Percentiles rank a stretch among this genome's conserved stretches.
Evolutionary conservation across 2,888 invertebrate species (phyloP).

Genomic region (Lissonota sp.): DNA sequence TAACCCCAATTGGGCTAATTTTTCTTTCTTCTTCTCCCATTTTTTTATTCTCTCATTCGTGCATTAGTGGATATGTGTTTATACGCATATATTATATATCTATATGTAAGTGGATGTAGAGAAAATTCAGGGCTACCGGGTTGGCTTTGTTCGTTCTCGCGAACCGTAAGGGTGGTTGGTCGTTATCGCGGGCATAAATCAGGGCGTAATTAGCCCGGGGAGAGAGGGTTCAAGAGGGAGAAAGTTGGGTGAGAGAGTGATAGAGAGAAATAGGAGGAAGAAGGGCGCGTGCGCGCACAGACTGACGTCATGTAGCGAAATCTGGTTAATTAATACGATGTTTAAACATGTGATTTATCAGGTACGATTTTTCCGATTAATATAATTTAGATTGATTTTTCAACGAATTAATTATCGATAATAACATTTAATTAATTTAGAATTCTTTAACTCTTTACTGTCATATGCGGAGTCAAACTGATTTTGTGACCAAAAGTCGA

Average conservation of each 20-base stretch:
- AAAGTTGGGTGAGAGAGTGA: neutral
- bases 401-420: neutral
- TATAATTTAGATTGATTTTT: neutral
- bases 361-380: neutral
- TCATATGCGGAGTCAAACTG: no score
- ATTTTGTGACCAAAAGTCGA: no score
- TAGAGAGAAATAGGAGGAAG: neutral
- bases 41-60: neutral
- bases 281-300: constrained; percentile 47
- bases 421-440: no score
- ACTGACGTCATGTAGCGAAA: constrained; percentile 74
- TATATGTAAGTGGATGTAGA: neutral
- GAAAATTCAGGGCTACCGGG: constrained; percentile 55
- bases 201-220: constrained; percentile 72
- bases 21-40: neutral
- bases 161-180: constrained; percentile 68
- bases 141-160: constrained; percentile 29
- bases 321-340: constrained; percentile 74
- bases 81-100: neutral
- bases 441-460: no score
- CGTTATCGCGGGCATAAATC: constrained; percentile 75
- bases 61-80: neutral
- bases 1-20: neutral
- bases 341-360: constrained; percentile 9
- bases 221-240: constrained; percentile 56